Conservation (phyloP, 35 echinoderm and acorn worm genomes). For the Stichopus chloronotus region DNA sequence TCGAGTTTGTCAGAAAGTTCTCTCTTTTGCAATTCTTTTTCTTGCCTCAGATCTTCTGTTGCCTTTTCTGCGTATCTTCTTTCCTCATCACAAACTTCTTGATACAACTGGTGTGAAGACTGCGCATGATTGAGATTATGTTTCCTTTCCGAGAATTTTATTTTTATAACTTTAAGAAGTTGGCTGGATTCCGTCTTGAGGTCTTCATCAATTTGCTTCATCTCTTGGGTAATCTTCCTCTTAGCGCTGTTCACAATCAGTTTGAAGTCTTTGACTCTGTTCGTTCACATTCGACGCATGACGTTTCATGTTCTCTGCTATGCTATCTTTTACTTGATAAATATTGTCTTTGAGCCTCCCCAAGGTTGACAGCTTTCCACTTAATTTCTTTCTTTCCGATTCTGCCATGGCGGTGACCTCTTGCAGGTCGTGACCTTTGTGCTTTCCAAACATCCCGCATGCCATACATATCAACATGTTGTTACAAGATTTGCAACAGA, state of each 20-base stretch:
- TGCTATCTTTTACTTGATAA: neutral
- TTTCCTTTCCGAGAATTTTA: neutral
- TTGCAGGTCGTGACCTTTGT: neutral
- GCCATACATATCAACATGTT: conserved; percentile 4
- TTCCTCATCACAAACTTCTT: neutral
- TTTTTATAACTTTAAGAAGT: neutral
- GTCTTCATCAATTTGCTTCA: neutral
- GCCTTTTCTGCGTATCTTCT: neutral
- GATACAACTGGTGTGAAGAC: neutral
- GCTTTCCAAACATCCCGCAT: neutral
- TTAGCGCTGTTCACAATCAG: neutral
- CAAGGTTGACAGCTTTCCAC: neutral
- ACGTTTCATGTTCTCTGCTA: neutral
- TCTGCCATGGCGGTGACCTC: neutral
- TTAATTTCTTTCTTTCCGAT: neutral
- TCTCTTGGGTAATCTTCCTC: neutral
- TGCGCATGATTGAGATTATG: neutral
- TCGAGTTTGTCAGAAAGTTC: neutral
- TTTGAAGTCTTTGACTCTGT: neutral
- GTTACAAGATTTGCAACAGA: conserved; percentile 2
- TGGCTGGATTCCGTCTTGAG: neutral
- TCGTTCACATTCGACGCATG: neutral
- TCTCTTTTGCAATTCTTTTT: neutral
- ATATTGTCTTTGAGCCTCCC: neutral
- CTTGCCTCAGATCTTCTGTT: neutral